Percentiles rank a stretch among this genome's conserved stretches.
phyloP scores from a whole-genome alignment of 64 coral and sea anemone species.

The Platygyra sinensis region DNA sequence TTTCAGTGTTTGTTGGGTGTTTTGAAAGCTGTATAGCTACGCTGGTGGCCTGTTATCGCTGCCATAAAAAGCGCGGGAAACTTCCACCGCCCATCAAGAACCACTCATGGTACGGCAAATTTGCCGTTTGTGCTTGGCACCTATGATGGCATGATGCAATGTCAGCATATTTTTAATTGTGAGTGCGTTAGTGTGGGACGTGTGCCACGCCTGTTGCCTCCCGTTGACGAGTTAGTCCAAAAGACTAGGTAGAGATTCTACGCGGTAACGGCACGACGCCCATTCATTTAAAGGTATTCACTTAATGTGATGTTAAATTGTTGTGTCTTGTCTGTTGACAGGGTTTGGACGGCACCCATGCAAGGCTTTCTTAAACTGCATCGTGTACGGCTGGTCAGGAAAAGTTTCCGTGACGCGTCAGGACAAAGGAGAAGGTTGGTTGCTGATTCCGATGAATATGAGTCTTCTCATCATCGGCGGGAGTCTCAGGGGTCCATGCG shows the following conservation, averaged over 20 bases:
- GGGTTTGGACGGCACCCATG: constrained; percentile 83
- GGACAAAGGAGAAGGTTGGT: background rate
- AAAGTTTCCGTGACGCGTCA: constrained; percentile 63
- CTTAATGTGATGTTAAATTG: background rate
- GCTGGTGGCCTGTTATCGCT: background rate
- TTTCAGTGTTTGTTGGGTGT: no score
- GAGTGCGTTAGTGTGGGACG: no score
- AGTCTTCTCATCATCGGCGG: background rate
- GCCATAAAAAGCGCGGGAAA: background rate
- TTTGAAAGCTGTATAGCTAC: no score
- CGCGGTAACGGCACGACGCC: no score
- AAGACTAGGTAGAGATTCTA: no score
- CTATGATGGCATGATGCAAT: no score
- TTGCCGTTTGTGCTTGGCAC: no score
- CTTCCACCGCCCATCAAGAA: background rate
- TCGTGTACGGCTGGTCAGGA: constrained; percentile 91
- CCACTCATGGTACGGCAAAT: background rate
- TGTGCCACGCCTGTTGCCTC: no score
- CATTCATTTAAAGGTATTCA: background rate
- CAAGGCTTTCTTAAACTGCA: constrained; percentile 87
- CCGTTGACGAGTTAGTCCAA: no score
- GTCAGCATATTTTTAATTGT: no score
- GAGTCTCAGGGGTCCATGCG: background rate
- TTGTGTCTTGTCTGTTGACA: background rate
- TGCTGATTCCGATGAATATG: background rate